Evolutionary conservation across 2,797 vertebrate genomes (phyloP), one percentile per base, ranked within the genome.

Genomic region (Rhinogobio ventralis): DNA sequence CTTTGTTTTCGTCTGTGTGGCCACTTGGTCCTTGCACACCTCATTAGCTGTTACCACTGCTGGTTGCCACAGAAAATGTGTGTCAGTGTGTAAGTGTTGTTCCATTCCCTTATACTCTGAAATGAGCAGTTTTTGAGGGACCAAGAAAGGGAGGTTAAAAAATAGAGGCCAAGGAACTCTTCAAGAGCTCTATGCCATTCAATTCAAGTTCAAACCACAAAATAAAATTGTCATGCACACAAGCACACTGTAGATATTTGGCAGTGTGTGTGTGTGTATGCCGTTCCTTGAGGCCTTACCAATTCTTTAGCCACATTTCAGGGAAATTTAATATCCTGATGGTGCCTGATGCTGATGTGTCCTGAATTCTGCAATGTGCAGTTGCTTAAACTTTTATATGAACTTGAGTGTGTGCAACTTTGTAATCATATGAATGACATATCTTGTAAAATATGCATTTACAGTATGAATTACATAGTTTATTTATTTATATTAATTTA

Each of bases 41-140:
- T 69, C 62, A 82, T 77, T 75, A 68, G 72, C 72, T 88, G 90
- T 88, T 87, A 85, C 74, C 75, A 90, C 85, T 90, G 89, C 90
- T 72, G 90, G 85, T 87, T 90, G 86, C 89, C 91, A 90, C 88
- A 88, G 53, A 1, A 82, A 79, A 71, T 82, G 80, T 77, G 76
- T 89, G 83, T 86, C 67, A 85, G 77, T 79, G 64, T 79, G 69
- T 82, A 75, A 60, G 53, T 55, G 73, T 82, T 72, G 51, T 79
- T 85, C 83, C 83, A 84, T 79, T 72, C 53, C 53, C 53, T 79
- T 76, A 85, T 69, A 75, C 67, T 79, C 75, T 49, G 15, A 78
- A 84, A 60, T 84, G 53, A 84, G 75, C 64, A 62, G 66, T 78
- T 84, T 69, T 78, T 30, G 30, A 72, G 75, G 28, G 79, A 72